Evolutionary conservation across 2,797 vertebrate genomes (phyloP).

Genomic region (Phataginus tricuspis): DNA sequence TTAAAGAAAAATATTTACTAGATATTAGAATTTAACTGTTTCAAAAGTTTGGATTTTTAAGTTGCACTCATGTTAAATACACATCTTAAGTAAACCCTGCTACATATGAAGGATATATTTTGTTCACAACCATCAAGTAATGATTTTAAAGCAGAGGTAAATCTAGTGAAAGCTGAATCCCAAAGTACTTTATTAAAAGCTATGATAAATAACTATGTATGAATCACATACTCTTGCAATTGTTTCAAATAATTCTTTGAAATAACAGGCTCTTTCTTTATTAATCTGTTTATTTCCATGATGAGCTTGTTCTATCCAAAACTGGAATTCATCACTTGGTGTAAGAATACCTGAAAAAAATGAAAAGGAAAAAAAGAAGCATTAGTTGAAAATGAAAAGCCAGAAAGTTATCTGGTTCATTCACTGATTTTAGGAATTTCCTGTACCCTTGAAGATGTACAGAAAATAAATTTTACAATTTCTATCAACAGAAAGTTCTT

Average conservation of each 20-base stretch:
- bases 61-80: constrained; percentile 6
- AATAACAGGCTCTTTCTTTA: constrained; percentile 92
- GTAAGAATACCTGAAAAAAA: constrained; percentile 92
- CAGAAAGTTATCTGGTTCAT: background rate
- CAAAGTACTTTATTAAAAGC: constrained; percentile 30
- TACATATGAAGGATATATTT: constrained; percentile 8
- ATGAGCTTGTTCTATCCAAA: constrained; percentile 92
- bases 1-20: constrained; percentile 35
- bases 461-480: background rate
- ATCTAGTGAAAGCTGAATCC: background rate
- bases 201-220: background rate
- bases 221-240: constrained; percentile 91
- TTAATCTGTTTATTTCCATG: constrained; percentile 88
- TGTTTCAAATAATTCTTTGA: constrained; percentile 92
- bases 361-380: background rate
- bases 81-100: background rate
- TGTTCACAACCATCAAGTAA: background rate
- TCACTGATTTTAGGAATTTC: background rate
- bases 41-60: constrained; percentile 23
- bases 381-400: constrained; percentile 1
- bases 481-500: background rate
- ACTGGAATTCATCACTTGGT: constrained; percentile 96
- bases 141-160: constrained; percentile 46
- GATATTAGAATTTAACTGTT: constrained; percentile 21
- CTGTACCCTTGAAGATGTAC: background rate